A percentile compares a stretch with the other conserved stretches of the same genome.
phyloP scores from a whole-genome alignment of 2,797 vertebrate species.

The Acanthis flammea region DNA sequence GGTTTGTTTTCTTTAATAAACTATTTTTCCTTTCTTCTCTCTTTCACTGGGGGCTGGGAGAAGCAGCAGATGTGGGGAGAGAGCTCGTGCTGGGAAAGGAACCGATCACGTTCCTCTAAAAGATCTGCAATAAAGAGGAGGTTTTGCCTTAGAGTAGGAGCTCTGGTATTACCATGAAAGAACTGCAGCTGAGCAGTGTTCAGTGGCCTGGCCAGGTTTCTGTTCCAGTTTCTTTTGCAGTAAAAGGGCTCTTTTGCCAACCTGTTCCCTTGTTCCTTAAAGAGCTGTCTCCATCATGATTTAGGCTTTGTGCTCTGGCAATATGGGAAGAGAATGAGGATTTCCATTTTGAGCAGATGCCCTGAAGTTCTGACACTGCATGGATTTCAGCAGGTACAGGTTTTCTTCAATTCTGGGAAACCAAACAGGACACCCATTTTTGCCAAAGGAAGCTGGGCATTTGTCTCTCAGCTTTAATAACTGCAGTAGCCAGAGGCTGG shows the following conservation, averaged over 20 bases:
- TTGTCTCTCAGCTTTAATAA: background rate
- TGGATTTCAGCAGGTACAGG: background rate
- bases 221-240: background rate
- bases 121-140: background rate
- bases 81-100: background rate
- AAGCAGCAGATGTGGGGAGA: conserved; percentile 7
- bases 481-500: background rate
- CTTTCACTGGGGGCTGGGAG: background rate
- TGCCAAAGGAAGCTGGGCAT: background rate
- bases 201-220: background rate
- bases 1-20: conserved; percentile 50
- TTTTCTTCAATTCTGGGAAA: background rate
- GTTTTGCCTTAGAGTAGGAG: background rate
- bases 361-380: background rate
- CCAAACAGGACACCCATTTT: background rate
- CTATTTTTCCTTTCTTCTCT: background rate
- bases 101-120: background rate
- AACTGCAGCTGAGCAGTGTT: background rate
- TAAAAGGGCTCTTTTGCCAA: background rate
- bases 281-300: background rate
- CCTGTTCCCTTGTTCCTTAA: background rate
- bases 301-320: background rate
- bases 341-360: background rate
- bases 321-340: background rate
- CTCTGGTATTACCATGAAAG: background rate